Evolutionary conservation across 1,140 invertebrate species (phyloP).

Genomic region (Apolygus lucorum): DNA sequence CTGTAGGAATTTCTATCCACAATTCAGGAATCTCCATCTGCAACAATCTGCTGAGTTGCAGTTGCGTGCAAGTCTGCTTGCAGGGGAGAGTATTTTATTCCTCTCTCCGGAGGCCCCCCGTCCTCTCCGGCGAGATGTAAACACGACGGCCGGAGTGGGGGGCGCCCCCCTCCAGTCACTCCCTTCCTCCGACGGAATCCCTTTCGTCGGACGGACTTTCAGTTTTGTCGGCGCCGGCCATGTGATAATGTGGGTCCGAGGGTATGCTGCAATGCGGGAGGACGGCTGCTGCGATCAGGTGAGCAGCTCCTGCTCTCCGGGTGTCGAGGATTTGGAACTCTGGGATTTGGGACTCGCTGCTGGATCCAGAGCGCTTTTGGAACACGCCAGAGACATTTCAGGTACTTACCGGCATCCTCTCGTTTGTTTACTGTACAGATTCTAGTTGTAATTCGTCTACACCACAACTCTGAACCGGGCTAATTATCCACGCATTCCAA

Average conservation of each 20-base stretch:
- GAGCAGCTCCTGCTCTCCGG: conserved; percentile 12
- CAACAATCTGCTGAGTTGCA: too few relatives aligned
- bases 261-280: conserved; percentile 12
- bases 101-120: too few relatives aligned
- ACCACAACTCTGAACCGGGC: not conserved
- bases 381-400: conserved; percentile 1
- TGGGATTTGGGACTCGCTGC: conserved; percentile 8
- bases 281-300: conserved; percentile 19
- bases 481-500: not conserved
- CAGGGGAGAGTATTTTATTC: too few relatives aligned
- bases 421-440: not conserved
- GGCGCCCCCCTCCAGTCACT: not conserved
- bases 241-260: conserved; percentile 19
- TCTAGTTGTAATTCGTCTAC: not conserved
- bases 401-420: not conserved
- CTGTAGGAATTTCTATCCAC: too few relatives aligned
- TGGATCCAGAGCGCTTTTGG: not conserved
- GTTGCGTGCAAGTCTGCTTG: too few relatives aligned
- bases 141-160: not conserved
- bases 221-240: conserved; percentile 9
- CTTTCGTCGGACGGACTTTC: not conserved
- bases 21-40: too few relatives aligned
- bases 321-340: conserved; percentile 12
- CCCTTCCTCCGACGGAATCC: not conserved
- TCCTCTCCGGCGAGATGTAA: not conserved